Evolutionary conservation across 1,140 invertebrate species (phyloP).

Genomic region (Panagrolaimus sp.): DNA sequence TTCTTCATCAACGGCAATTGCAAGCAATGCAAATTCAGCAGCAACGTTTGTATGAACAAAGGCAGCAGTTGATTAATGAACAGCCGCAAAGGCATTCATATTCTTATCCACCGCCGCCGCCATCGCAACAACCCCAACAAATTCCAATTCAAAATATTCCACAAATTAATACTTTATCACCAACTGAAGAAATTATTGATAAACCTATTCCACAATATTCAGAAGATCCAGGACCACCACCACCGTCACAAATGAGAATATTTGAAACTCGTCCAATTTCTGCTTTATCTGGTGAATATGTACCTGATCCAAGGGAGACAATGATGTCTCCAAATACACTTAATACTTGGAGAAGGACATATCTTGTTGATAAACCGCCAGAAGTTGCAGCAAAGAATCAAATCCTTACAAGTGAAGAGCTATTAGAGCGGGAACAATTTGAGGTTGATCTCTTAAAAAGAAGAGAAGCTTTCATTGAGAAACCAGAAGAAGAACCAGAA

Average conservation of each 20-base stretch:
- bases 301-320: slow-evolving; percentile 7
- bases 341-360: slow-evolving; percentile 51
- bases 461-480: slow-evolving; percentile 53
- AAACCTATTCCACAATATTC: neutral
- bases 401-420: slow-evolving; percentile 54
- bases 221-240: slow-evolving; percentile 16
- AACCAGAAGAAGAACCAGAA: slow-evolving; percentile 37
- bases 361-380: slow-evolving; percentile 40
- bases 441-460: slow-evolving; percentile 51
- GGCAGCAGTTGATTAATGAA: slow-evolving; percentile 16
- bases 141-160: slow-evolving; percentile 6
- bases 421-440: slow-evolving; percentile 48
- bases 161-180: slow-evolving; percentile 4
- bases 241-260: slow-evolving; percentile 37
- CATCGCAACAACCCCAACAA: slow-evolving; percentile 8
- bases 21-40: slow-evolving; percentile 49
- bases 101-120: neutral
- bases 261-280: slow-evolving; percentile 55
- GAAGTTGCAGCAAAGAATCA: slow-evolving; percentile 48
- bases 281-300: slow-evolving; percentile 24
- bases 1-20: slow-evolving; percentile 25
- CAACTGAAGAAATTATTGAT: neutral
- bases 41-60: slow-evolving; percentile 33
- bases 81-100: slow-evolving; percentile 11
- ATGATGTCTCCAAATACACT: neutral